A percentile compares a stretch with the other conserved stretches of the same genome.
Evolutionary conservation across 2,888 invertebrate genomes (phyloP).

Genomic region (Pimpla rufipes): DNA sequence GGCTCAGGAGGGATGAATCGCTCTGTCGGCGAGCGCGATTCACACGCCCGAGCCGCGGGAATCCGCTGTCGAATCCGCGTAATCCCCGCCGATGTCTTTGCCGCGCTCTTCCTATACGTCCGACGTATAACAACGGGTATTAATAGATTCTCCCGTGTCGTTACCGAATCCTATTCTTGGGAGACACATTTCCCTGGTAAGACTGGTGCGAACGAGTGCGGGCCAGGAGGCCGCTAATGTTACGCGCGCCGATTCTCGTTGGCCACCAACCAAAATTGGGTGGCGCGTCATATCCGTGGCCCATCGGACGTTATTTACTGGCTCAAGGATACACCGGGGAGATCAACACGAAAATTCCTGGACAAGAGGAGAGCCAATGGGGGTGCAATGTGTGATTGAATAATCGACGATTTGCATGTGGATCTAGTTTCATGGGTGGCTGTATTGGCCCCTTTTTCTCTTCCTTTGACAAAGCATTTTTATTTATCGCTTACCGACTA

Average conservation of each 20-base stretch:
- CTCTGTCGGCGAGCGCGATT: slow-evolving; percentile 19
- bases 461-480: no score
- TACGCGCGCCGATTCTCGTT: slow-evolving; percentile 64
- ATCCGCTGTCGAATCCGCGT: slow-evolving; percentile 53
- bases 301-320: slow-evolving; percentile 47
- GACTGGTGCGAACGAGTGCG: slow-evolving; percentile 55
- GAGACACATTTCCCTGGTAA: slow-evolving; percentile 75
- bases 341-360: not conserved
- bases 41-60: slow-evolving; percentile 50
- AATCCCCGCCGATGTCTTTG: slow-evolving; percentile 44
- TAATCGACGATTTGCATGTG: not conserved
- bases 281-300: slow-evolving; percentile 59
- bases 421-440: not conserved
- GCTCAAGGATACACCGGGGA: slow-evolving; percentile 60
- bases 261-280: slow-evolving; percentile 66
- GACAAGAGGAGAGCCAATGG: not conserved
- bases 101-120: slow-evolving; percentile 47
- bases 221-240: slow-evolving; percentile 62
- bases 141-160: slow-evolving; percentile 78
- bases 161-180: slow-evolving; percentile 79
- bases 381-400: no score
- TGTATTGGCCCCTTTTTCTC: not conserved
- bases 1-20: slow-evolving; percentile 40
- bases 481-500: no score
- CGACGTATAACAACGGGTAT: slow-evolving; percentile 70